These are phyloP conservation scores for Furcifer pardalis DNA, from an alignment of 2,797 vertebrate genomes.

Conservation along the genomic window DNA sequence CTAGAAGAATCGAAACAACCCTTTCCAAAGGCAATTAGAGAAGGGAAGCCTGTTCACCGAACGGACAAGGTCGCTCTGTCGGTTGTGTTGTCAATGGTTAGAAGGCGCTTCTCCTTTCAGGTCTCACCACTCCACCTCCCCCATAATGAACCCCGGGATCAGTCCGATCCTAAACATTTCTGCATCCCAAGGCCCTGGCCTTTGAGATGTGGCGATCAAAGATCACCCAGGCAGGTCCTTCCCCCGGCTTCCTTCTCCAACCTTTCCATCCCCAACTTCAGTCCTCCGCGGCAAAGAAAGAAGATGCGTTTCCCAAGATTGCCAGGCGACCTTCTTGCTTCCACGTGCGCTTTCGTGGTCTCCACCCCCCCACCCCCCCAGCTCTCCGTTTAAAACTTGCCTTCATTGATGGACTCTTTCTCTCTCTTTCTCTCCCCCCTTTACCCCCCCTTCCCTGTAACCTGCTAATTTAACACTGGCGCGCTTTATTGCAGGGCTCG, in stretches of 20 bases:
- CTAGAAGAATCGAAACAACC: constrained; percentile 22
- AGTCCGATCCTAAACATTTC: neutral
- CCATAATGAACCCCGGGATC: neutral
- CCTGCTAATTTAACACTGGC: constrained; percentile 82
- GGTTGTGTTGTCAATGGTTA: too few species aligned
- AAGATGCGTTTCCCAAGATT: too few species aligned
- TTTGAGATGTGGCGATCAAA: too few species aligned
- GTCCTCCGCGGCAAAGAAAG: neutral
- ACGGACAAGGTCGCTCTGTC: neutral
- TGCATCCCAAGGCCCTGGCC: neutral
- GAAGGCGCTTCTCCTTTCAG: neutral
- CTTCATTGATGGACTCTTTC: neutral
- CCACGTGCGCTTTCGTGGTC: neutral
- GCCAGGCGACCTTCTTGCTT: neutral
- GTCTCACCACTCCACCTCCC: too few species aligned
- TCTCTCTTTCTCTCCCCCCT: neutral
- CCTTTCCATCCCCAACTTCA: neutral
- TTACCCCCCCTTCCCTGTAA: constrained; percentile 50
- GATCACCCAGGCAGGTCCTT: neutral
- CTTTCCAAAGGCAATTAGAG: too few species aligned
- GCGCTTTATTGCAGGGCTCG: constrained; percentile 79
- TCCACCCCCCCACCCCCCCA: neutral
- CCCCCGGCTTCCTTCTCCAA: neutral
- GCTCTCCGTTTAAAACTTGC: neutral
- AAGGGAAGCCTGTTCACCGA: too few species aligned